Evolutionary conservation across 2,888 invertebrate genomes (phyloP), one percentile per base, ranked within the genome.

Genomic region (Mythimna ferrago): DNA sequence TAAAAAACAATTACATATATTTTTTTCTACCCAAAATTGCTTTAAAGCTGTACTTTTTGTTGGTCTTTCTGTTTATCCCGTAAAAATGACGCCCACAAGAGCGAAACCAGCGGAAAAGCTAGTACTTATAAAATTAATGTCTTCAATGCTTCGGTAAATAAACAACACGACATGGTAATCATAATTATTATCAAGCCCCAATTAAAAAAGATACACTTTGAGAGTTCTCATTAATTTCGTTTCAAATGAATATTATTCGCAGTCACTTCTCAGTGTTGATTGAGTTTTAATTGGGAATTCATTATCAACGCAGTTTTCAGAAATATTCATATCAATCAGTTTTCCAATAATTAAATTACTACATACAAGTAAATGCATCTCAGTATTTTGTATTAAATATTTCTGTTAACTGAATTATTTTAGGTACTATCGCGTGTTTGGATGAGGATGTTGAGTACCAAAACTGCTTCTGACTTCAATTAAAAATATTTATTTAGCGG

Each of bases 241-340:
- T 66, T 58, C 9, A 64, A 68, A 57, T 57, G 56, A 74, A 68
- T 68, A 32, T 61, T 14, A 54, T 48, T 62, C 4, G 38, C 10
- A 38, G 19, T 56, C 10, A 64, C 68, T 60, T 69, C 26, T 56
- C 35, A n/a, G 53, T 56, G 61, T 53, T 73, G 53, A 64, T 72
- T 51, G 77, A n/a, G 54, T 65, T 71, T 65, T 71, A 67, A 81
- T 72, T 58, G 21, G 53, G 66, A 56, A 26, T 62, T 44, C 60
- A 44, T 61, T 56, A 61, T 0, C 60, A 41, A 38, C 26, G 41
- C 51, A 56, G 14, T 11, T 53, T 66, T 32, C 73, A 57, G 51
- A 79, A 65, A 62, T 66, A 62, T 68, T 54, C 21, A 58, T 48
- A 61, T 71, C 51, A 44, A 67, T 77, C n/a, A 56, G 41, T 57